Conservation (phyloP, 2,797 vertebrate species). For the Orientallactaga sibirica region DNA sequence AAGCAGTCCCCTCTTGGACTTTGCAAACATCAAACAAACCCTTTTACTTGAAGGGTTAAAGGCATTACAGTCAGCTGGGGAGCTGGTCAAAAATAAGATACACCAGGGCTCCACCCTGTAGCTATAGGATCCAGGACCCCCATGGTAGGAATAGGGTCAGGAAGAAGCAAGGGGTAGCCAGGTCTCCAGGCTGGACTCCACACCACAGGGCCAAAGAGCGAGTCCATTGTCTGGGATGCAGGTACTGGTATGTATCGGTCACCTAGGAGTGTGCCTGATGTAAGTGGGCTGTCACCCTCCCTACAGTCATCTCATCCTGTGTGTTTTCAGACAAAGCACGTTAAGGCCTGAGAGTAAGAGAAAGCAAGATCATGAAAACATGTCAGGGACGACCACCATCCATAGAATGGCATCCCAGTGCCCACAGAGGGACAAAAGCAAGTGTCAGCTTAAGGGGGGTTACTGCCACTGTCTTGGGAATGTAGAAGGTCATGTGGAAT, state of each 20-base stretch:
- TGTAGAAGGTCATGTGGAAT: background rate
- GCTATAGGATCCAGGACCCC: background rate
- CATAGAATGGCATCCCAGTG: background rate
- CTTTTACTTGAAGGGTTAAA: background rate
- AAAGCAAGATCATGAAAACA: background rate
- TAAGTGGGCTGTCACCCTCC: background rate
- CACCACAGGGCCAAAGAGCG: background rate
- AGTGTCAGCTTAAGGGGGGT: accelerated
- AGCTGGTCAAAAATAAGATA: background rate
- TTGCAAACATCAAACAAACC: background rate
- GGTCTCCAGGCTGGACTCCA: background rate
- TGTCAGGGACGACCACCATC: background rate
- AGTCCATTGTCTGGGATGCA: background rate
- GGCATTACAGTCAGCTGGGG: background rate
- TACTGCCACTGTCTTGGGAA: background rate
- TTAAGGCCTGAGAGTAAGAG: background rate
- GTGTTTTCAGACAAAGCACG: conserved; percentile 44
- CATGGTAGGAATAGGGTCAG: background rate
- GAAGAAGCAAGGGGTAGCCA: background rate
- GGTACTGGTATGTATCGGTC: background rate
- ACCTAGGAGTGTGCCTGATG: background rate
- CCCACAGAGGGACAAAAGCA: background rate
- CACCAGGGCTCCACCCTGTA: background rate
- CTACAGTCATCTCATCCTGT: background rate
- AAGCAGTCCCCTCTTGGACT: background rate